Percentiles rank a stretch among this genome's conserved stretches.
phyloP scores from a whole-genome alignment of 92 coral and sea anemone species.

The Chrysogorgia sp. region DNA sequence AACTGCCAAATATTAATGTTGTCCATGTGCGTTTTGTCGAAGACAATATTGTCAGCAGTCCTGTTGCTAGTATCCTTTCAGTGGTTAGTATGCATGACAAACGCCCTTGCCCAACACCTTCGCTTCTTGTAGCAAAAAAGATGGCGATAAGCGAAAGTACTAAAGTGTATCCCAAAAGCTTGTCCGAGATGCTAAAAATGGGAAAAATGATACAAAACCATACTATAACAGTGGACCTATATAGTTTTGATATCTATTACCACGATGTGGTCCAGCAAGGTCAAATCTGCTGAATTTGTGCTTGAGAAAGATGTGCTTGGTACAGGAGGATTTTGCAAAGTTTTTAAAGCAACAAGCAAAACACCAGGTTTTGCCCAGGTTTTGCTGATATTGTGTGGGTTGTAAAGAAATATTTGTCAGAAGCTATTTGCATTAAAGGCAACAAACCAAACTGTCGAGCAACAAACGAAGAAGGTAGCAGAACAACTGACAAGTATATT shows the following conservation, averaged over 20 bases:
- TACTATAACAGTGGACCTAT: conserved; percentile 20
- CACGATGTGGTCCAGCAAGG: conserved; percentile 43
- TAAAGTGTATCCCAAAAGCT: conserved; percentile 21
- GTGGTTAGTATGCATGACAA: too few species aligned
- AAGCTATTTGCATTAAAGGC: conserved; percentile 54
- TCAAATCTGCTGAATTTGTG: conserved; percentile 35
- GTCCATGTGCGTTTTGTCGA: conserved; percentile 18
- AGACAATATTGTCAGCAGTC: not conserved
- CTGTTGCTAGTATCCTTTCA: not conserved
- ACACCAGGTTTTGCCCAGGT: too few species aligned
- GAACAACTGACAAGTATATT: conserved; percentile 52
- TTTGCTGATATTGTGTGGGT: conserved; percentile 59
- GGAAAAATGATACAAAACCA: conserved; percentile 32
- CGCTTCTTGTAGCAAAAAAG: not conserved
- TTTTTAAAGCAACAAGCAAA: conserved; percentile 48
- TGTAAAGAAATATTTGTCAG: conserved; percentile 60
- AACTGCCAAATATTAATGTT: conserved; percentile 23
- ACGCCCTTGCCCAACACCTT: conserved; percentile 4
- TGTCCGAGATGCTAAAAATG: conserved; percentile 50
- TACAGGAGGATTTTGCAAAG: conserved; percentile 41
- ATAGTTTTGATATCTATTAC: conserved; percentile 28
- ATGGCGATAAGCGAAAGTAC: not conserved
- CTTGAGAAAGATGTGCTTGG: conserved; percentile 42
- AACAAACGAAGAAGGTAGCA: conserved; percentile 69
- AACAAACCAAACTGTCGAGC: conserved; percentile 63